Evolutionary conservation across 2,888 invertebrate genomes (phyloP).

Genomic region (Aphodius granarius): DNA sequence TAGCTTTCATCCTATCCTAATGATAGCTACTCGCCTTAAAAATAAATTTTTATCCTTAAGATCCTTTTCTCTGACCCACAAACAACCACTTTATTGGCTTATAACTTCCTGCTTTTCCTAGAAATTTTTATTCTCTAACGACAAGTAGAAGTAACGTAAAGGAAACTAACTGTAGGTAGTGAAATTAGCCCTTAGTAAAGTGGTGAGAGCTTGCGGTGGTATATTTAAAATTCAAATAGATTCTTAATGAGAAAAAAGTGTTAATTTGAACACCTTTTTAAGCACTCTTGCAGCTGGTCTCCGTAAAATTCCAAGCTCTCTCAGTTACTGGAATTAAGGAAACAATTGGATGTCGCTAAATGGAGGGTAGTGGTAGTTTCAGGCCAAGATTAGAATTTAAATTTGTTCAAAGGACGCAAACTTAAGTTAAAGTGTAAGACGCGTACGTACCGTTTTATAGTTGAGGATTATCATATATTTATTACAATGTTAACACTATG

Average conservation of each 20-base stretch:
- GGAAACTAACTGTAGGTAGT: neutral
- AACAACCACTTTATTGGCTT: no score
- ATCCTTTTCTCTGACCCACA: no score
- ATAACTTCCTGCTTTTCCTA: no score
- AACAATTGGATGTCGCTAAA: neutral
- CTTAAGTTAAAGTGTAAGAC: neutral
- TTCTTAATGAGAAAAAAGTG: neutral
- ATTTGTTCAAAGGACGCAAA: neutral
- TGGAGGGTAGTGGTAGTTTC: neutral
- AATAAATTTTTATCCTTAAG: no score
- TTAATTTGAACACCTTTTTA: neutral
- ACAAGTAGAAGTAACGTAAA: neutral
- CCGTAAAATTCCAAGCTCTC: neutral
- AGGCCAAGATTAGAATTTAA: neutral
- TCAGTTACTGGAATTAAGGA: neutral
- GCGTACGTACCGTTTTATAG: neutral
- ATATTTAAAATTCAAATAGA: neutral
- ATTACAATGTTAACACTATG: no score
- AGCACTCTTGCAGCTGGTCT: neutral
- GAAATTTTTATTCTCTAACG: neutral
- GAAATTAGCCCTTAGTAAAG: neutral
- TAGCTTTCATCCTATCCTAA: neutral
- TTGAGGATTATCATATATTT: no score
- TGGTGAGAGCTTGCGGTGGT: neutral
- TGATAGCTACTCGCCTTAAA: neutral